Percentiles rank a stretch among this genome's conserved stretches.
These are phyloP conservation scores for Eutrigla gurnardus DNA, from an alignment of 2,797 vertebrate species.

Conservation along the genomic window DNA sequence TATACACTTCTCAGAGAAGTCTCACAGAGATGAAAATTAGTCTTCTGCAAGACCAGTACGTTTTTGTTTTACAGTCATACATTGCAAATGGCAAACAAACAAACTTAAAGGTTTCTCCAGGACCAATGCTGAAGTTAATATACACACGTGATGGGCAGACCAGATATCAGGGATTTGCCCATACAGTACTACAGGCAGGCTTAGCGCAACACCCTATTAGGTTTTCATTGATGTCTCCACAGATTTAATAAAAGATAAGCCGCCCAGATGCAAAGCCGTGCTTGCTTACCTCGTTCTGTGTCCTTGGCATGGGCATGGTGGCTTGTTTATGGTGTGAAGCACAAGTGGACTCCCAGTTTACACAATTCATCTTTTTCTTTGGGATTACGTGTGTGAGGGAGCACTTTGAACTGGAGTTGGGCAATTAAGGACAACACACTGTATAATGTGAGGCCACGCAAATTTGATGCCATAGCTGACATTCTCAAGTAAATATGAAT, in stretches of 20 bases:
- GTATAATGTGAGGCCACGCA: background rate
- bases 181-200: slow-evolving; percentile 26
- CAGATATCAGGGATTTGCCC: slow-evolving; percentile 53
- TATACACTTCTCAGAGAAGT: too few species aligned
- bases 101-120: slow-evolving; percentile 8
- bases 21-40: background rate
- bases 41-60: background rate
- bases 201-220: slow-evolving; percentile 55
- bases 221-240: slow-evolving; percentile 61
- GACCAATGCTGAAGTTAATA: slow-evolving; percentile 36
- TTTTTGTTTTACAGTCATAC: slow-evolving; percentile 11
- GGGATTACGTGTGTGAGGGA: background rate
- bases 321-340: slow-evolving; percentile 38
- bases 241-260: slow-evolving; percentile 63
- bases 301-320: slow-evolving; percentile 43
- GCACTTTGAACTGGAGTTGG: slow-evolving; percentile 9
- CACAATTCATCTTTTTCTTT: slow-evolving; percentile 15
- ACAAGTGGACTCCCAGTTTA: slow-evolving; percentile 25
- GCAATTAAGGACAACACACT: background rate
- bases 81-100: background rate
- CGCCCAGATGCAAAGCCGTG: slow-evolving; percentile 38
- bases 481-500: slow-evolving; percentile 40
- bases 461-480: background rate
- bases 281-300: slow-evolving; percentile 42
- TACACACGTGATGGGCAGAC: slow-evolving; percentile 40